Base-by-base conservation (phyloP, 2,888 invertebrate species). In the Epicampocera succincta region DNA sequence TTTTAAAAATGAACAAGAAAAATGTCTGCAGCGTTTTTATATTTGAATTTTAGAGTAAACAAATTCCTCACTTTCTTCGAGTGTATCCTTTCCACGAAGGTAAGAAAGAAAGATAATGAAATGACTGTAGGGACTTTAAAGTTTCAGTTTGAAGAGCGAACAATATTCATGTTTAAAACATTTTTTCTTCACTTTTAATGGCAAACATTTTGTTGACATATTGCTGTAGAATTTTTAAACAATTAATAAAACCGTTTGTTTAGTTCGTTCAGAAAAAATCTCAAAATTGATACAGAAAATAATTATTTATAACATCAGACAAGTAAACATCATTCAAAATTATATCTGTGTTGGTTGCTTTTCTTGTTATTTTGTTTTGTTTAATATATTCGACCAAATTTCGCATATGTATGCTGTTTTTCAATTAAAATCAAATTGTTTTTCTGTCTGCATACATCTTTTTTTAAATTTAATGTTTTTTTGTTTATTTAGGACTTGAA, bases 401-500 rank as follows among this genome's bases (percentile, higher is more conserved):
- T 78, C 69, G 78, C 78, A 78, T 82, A 82, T 79, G 77, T 79
- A 79, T 85, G 84, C 84, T 86, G 81, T 87, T 87, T 88, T 89
- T 88, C 86, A 89, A 89, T 88, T 89, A 87, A 89, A 88, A 86
- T 83, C 85, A 87, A 86, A 85, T 87, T 85, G 85, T 86, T 85
- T 86, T 87, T 86, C 87, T 84, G 85, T 87, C 84, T 84, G 83
- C 80, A 74, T 61, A 48, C 78, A 77, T 61, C 48, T 80, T 84
- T 84, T 73, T 82, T 83, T 80, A 74, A 50, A 75, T 66, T 75
- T 71, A n/a, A 73, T 71, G 54, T 72, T 77, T 72, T 84, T 83
- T 80, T 88, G 88, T 89, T 89, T 88, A 89, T 88, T 89, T 89
- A 88, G 89, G 89, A 87, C 85, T 75, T 52, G 73, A 25, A 68